Conservation (phyloP, 1,140 invertebrate genomes). For the Chrysopa pallens region DNA sequence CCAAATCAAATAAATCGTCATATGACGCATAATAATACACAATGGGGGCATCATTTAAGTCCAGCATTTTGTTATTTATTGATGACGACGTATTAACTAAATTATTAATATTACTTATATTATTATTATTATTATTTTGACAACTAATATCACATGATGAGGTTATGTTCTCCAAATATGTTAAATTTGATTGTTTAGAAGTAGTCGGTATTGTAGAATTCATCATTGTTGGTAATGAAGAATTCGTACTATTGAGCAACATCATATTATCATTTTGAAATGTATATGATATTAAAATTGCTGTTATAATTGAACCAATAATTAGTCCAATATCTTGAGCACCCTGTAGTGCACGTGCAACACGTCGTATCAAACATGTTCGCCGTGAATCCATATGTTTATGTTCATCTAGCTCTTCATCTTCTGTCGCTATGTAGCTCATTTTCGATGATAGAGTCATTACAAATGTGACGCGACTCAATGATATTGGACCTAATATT, state of each 20-base stretch:
- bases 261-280: constrained; percentile 11
- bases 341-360: constrained; percentile 24
- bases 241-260: constrained; percentile 2
- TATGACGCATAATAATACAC: background rate
- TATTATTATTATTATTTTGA: too few species aligned
- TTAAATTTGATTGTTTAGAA: background rate
- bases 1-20: constrained; percentile 24
- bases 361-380: constrained; percentile 21
- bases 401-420: constrained; percentile 30
- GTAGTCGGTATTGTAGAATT: background rate
- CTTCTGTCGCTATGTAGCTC: constrained; percentile 31
- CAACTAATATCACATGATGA: too few species aligned
- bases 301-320: constrained; percentile 27
- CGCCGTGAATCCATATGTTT: constrained; percentile 20
- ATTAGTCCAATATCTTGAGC: constrained; percentile 40
- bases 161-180: background rate
- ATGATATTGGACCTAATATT: constrained; percentile 29
- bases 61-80: background rate
- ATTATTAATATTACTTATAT: background rate
- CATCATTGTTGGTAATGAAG: background rate
- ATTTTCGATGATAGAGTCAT: constrained; percentile 36
- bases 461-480: constrained; percentile 34
- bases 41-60: background rate
- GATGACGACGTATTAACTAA: background rate
- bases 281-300: constrained; percentile 26